phyloP scores from a whole-genome alignment of 2,113 vertebrate species.

The Charina bottae region DNA sequence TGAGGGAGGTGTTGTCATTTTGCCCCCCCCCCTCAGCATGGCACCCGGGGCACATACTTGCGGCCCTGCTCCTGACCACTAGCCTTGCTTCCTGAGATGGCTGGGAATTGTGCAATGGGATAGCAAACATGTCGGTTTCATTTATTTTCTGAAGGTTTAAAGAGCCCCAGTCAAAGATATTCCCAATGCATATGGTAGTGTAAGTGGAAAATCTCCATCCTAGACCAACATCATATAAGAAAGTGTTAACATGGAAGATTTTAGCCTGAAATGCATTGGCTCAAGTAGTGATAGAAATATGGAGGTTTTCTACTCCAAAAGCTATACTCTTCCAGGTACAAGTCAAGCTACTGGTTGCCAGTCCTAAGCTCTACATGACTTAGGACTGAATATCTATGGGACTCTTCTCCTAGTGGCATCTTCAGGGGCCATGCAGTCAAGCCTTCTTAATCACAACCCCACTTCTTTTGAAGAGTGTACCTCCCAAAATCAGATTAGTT shows the following conservation, averaged over 20 bases:
- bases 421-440: background rate
- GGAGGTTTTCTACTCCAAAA: background rate
- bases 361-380: background rate
- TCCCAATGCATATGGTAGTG: background rate
- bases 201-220: background rate
- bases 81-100: background rate
- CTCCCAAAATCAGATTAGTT: background rate
- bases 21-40: too few species aligned
- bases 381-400: background rate
- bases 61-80: too few species aligned
- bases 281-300: background rate
- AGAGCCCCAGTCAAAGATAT: background rate
- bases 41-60: too few species aligned
- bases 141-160: background rate
- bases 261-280: background rate
- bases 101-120: background rate
- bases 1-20: too few species aligned
- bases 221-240: too few species aligned
- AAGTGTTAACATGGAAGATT: background rate
- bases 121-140: background rate
- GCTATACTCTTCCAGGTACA: background rate
- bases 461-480: background rate
- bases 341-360: too few species aligned
- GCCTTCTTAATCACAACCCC: background rate
- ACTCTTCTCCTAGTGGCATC: background rate